Conservation (phyloP, 2,797 vertebrate genomes). For the Thamnophis elegans region DNA sequence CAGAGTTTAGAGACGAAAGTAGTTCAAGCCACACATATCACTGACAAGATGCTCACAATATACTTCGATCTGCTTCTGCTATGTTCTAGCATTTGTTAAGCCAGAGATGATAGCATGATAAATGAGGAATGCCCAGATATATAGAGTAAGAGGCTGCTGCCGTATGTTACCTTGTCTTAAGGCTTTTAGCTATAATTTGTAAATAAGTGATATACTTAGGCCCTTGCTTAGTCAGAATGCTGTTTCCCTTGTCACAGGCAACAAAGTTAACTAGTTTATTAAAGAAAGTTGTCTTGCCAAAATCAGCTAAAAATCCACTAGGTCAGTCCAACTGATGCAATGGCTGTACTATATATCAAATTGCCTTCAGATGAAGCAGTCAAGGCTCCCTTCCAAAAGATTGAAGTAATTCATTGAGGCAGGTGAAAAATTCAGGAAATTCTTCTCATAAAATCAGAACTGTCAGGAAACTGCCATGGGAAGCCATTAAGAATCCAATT, state of each 20-base stretch:
- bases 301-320: neutral
- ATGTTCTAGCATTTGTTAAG: neutral
- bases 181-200: neutral
- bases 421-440: neutral
- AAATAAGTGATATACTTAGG: neutral
- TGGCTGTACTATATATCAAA: neutral
- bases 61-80: neutral
- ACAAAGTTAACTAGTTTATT: constrained; percentile 36
- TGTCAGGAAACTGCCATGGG: neutral
- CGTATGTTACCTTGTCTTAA: neutral
- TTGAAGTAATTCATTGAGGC: neutral
- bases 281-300: neutral
- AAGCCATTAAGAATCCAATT: neutral
- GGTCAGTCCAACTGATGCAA: neutral
- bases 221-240: neutral
- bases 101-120: no score
- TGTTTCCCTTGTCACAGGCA: neutral
- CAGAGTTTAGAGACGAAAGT: neutral
- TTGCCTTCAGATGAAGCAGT: neutral
- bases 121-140: neutral
- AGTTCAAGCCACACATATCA: neutral
- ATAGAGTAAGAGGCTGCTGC: neutral
- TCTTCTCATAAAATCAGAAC: constrained; percentile 2
- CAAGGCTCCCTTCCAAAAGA: neutral
- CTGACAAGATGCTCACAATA: neutral